Evolutionary conservation across 2,113 vertebrate genomes (phyloP), one percentile per base, ranked within the genome.

Genomic region (Onychostruthus taczanowskii): DNA sequence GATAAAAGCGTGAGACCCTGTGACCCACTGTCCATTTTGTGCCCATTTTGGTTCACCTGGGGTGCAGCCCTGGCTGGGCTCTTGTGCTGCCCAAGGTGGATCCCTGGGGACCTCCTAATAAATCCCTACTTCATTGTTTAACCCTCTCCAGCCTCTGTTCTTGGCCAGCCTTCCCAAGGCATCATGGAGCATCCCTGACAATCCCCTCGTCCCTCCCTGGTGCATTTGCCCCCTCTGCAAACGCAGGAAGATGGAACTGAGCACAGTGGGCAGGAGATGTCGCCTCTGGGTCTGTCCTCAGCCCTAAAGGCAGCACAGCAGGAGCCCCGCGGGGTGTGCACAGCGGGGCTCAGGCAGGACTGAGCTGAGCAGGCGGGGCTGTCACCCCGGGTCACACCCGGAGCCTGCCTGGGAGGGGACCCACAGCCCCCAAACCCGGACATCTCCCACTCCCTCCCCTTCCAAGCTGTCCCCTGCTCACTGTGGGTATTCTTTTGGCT

Each of bases 261-360:
- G 28, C 27, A 24, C 21, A 5, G 72, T 0, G 1, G 11, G 61
- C 58, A 47, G 76, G 72, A 76, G 16, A 11, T 11, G 44, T 2
- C 37, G 13, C 31, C 52, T 8, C 13, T 2, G 33, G n/a, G 11
- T 61, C 15, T 31, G 46, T 64, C 20, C 56, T 30, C n/a, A 24
- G 28, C 7, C 5, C 23, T 10, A 2, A 3, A 16, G 0, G 0
- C 31, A 47, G 13, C 46, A 47, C 12, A 22, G 46, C 46, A 47
- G 11, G 46, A 22, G 46, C 20, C 39, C 10, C 0, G 0, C 0
- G 43, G 14, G 46, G 4, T 18, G 41, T 6, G 64, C 14, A 0
- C 8, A 1, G 16, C 13, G 7, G 10, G 7, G 58, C 13, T 5
- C 17, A 2, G 66, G 1, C 24, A 13, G 49, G 22, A 1, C 5